Evolutionary conservation across 2,113 vertebrate genomes (phyloP), one percentile per base, ranked within the genome.

Genomic region (Peromyscus californicus): DNA sequence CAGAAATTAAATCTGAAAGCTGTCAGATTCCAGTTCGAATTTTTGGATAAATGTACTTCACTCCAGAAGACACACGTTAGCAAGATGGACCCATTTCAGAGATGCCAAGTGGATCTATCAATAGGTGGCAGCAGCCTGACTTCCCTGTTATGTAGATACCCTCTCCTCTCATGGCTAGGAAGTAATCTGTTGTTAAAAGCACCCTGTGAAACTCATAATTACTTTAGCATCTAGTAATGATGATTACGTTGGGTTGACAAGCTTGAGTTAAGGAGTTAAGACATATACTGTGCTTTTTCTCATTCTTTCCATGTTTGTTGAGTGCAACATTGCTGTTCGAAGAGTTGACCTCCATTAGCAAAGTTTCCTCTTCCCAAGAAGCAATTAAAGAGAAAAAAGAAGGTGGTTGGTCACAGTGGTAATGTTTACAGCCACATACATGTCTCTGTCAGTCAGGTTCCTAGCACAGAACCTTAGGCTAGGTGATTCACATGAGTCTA

Each of bases 221-320:
- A 89, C 39, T 59, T n/a, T 22, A 85, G 17, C 59, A 54, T 80
- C 54, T 63, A 80, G 51, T n/a, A 69, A 86, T 67, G 24, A 26
- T 69, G 76, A 61, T 80, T 67, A 85, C 78, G 69, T 33, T 88
- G 83, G 24, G 65, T 48, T 78, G n/a, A 57, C 39, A 84, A 70
- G 61, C n/a, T 74, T 59, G 11, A 51, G 33, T 70, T 70, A 36
- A 89, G 16, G 33, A 42, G 12, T 67, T 79, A 31, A 84, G 78
- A 76, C 89, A 89, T 36, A 33, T 54, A 29, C 42, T 12, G 24
- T 85, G 59, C 79, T 79, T 95, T 63, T 89, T 84, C 63, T 42
- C 36, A 76, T 85, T 83, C 24, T 96, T 85, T 89, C 36, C 36
- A 61, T 4, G 15, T 70, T 93, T 86, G 39, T 63, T 82, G 91